A percentile compares a stretch with the other conserved stretches of the same genome.
These are phyloP conservation scores for Panagrolaimus sp. DNA, from an alignment of 1,140 invertebrate genomes.

Conservation along the genomic window DNA sequence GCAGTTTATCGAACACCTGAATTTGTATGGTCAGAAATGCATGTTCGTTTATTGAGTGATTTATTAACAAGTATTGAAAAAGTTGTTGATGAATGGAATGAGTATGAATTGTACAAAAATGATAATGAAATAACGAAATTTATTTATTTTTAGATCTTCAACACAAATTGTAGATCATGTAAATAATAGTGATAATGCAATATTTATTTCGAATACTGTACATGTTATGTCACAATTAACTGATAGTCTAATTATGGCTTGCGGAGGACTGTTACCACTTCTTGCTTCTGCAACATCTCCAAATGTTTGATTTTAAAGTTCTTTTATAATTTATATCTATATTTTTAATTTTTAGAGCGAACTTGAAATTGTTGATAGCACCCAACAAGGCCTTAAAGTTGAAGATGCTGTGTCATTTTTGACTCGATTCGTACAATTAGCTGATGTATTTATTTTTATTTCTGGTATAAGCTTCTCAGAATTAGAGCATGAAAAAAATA, in stretches of 20 bases:
- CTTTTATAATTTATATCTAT: too few species aligned
- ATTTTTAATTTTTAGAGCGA: slow-evolving; percentile 70
- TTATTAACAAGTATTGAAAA: slow-evolving; percentile 92
- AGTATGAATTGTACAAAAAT: too few species aligned
- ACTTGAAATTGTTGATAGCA: slow-evolving; percentile 92
- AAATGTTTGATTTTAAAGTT: slow-evolving; percentile 63
- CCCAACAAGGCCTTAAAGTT: slow-evolving; percentile 87
- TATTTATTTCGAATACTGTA: slow-evolving; percentile 97
- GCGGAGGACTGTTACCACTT: slow-evolving; percentile 88
- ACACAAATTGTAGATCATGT: slow-evolving; percentile 92
- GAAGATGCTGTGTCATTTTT: slow-evolving; percentile 93
- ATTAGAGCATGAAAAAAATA: slow-evolving; percentile 96
- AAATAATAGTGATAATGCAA: slow-evolving; percentile 93
- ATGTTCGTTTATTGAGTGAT: slow-evolving; percentile 90
- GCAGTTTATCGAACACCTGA: slow-evolving; percentile 95
- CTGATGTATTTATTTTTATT: slow-evolving; percentile 94
- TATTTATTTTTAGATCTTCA: slow-evolving; percentile 58
- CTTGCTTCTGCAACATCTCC: slow-evolving; percentile 95
- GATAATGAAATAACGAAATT: too few species aligned
- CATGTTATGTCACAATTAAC: slow-evolving; percentile 96
- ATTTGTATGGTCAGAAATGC: slow-evolving; percentile 98
- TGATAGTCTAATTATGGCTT: slow-evolving; percentile 97
- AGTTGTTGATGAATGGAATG: slow-evolving; percentile 85
- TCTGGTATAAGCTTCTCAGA: slow-evolving; percentile 90
- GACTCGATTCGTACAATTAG: slow-evolving; percentile 91